Conservation (phyloP, 1,140 invertebrate genomes). For the Maniola jurtina region DNA sequence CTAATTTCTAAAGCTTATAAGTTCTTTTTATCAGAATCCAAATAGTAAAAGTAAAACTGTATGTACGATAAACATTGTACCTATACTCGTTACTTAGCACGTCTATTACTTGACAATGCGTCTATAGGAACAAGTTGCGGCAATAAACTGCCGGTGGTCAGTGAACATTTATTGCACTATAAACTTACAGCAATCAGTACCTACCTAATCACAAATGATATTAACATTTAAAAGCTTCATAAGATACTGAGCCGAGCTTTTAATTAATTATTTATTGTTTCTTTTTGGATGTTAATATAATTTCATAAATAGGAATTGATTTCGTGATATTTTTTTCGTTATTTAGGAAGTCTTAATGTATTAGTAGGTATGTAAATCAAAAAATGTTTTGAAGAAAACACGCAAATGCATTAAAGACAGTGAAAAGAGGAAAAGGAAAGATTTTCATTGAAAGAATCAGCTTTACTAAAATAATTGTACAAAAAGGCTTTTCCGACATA, state of each 20-base stretch:
- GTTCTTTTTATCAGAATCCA: neutral
- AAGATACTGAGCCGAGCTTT: conserved; percentile 13
- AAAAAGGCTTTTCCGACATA: no score
- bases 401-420: no score
- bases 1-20: neutral
- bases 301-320: neutral
- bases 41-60: conserved; percentile 14
- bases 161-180: conserved; percentile 38
- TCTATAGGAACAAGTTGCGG: conserved; percentile 29
- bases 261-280: conserved; percentile 7
- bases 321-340: no score
- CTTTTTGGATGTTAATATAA: neutral
- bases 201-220: conserved; percentile 43
- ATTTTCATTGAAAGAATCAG: no score
- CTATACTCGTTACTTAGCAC: conserved; percentile 33
- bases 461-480: no score
- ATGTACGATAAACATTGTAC: conserved; percentile 14
- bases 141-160: conserved; percentile 43
- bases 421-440: no score
- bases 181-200: conserved; percentile 34
- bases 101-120: conserved; percentile 38
- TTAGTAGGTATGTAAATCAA: no score
- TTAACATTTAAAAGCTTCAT: conserved; percentile 31
- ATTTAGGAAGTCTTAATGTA: no score
- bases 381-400: no score